A percentile compares a stretch with the other conserved stretches of the same genome.
Evolutionary conservation across 2,113 vertebrate species (phyloP).

Genomic region (Oenanthe oenanthe): DNA sequence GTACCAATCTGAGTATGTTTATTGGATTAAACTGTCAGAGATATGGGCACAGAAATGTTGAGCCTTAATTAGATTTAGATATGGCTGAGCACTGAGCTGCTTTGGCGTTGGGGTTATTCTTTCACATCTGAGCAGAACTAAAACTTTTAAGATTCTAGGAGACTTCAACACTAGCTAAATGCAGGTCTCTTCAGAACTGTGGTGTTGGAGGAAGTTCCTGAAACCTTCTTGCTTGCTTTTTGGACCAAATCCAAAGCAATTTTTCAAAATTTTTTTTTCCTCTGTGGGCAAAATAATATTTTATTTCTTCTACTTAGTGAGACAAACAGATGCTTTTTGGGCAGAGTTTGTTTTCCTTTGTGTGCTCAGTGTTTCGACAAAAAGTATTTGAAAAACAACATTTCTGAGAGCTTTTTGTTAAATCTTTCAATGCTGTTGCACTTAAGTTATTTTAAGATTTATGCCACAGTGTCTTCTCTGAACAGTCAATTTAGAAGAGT

Average conservation of each 20-base stretch:
- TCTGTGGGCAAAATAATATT: fast-evolving
- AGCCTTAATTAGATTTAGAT: neutral
- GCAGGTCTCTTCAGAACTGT: neutral
- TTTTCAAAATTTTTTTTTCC: neutral
- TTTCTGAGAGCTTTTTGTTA: neutral
- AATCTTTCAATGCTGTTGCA: neutral
- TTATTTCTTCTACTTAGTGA: neutral
- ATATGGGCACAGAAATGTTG: neutral
- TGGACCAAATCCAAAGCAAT: neutral
- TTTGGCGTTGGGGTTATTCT: neutral
- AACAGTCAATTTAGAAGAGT: neutral
- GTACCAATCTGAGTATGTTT: neutral
- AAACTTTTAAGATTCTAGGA: neutral
- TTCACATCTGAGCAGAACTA: neutral
- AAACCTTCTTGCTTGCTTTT: neutral
- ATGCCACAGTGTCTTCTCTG: neutral
- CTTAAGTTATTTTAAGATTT: neutral
- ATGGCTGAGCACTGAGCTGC: neutral
- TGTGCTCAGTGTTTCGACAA: neutral
- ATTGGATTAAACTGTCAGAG: neutral
- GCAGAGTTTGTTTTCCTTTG: neutral
- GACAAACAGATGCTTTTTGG: neutral
- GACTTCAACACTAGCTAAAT: neutral
- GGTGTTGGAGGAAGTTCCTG: neutral
- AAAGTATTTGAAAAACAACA: neutral